Conservation (phyloP, 1,140 invertebrate genomes). For the Chionoecetes opilio region DNA sequence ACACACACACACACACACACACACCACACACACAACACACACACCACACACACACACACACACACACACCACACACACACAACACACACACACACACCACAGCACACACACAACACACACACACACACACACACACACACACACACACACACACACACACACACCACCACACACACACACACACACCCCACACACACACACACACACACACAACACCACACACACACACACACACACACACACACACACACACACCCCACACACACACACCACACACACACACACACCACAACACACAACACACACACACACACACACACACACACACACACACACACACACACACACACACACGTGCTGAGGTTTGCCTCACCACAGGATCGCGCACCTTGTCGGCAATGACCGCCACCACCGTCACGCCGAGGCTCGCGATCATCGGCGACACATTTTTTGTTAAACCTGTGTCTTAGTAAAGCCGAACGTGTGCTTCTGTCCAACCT, state of each 20-base stretch:
- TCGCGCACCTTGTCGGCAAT: not conserved
- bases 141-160: not conserved
- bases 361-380: not conserved
- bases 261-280: not conserved
- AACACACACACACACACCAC: too few relatives aligned
- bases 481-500: not conserved
- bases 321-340: not conserved
- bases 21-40: conserved; percentile 31
- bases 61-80: conserved; percentile 21
- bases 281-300: not conserved
- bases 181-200: conserved; percentile 36
- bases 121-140: conserved; percentile 33
- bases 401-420: not conserved
- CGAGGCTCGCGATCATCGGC: not conserved
- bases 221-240: not conserved
- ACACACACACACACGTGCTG: conserved; percentile 36
- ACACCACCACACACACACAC: not conserved
- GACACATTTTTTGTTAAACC: not conserved
- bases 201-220: too few relatives aligned
- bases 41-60: not conserved
- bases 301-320: not conserved
- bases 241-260: conserved; percentile 41
- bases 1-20: not conserved
- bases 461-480: not conserved
- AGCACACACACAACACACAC: too few relatives aligned